These are phyloP conservation scores for Andrena bicolor DNA, from an alignment of 2,888 invertebrate species.

Conservation along the genomic window DNA sequence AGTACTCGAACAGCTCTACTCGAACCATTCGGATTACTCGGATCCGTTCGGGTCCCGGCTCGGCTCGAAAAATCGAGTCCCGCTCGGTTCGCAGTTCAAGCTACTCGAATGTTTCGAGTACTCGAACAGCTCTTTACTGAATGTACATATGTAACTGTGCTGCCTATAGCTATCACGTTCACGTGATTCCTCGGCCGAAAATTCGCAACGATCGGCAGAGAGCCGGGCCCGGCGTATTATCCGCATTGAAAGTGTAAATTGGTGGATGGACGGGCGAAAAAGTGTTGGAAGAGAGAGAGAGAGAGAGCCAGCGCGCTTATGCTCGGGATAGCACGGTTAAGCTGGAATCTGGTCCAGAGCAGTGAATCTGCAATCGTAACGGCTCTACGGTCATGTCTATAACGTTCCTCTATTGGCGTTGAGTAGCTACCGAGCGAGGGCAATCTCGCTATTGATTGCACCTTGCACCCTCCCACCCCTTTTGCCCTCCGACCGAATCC, in stretches of 20 bases:
- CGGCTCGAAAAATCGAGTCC: no score
- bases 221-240: no score
- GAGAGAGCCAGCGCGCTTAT: neutral
- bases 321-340: slow-evolving; percentile 24
- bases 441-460: slow-evolving; percentile 77
- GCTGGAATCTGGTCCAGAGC: slow-evolving; percentile 21
- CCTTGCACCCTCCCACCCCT: slow-evolving; percentile 70
- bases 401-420: slow-evolving; percentile 70
- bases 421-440: slow-evolving; percentile 73
- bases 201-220: no score
- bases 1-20: no score
- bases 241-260: neutral
- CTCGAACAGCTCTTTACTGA: no score
- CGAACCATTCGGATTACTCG: no score
- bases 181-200: no score
- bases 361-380: slow-evolving; percentile 67
- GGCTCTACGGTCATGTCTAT: slow-evolving; percentile 63
- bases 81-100: no score
- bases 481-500: slow-evolving; percentile 54
- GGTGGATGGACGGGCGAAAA: neutral
- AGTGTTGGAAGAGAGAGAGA: neutral
- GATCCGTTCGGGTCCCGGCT: no score
- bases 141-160: no score
- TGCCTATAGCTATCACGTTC: no score
- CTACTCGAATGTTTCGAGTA: no score